Evolutionary conservation across 1,140 invertebrate species (phyloP).

Genomic region (Samia ricini): DNA sequence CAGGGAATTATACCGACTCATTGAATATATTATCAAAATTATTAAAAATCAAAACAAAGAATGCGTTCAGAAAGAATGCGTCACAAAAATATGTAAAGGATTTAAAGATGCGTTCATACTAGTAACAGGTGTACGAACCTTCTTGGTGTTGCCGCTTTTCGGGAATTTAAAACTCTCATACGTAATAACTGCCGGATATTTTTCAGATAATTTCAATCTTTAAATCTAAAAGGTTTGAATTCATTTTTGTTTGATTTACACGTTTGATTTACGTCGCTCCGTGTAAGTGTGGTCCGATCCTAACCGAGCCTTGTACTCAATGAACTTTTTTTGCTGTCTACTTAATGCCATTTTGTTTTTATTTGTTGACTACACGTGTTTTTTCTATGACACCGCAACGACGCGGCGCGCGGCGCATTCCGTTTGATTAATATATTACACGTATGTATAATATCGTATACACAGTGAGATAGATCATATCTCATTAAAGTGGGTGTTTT

Average conservation of each 20-base stretch:
- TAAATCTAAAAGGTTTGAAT: not conserved
- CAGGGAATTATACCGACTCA: no score
- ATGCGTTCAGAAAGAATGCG: slow-evolving; percentile 13
- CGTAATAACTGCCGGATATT: not conserved
- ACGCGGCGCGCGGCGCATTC: slow-evolving; percentile 62
- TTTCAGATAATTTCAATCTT: not conserved
- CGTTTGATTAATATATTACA: slow-evolving; percentile 50
- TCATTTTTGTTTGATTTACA: not conserved
- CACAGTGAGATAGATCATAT: slow-evolving; percentile 40
- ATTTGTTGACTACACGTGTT: slow-evolving; percentile 58
- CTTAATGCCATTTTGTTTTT: slow-evolving; percentile 71
- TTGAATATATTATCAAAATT: no score
- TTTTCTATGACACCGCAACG: slow-evolving; percentile 37
- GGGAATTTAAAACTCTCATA: not conserved
- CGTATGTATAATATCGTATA: not conserved
- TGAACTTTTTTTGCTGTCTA: slow-evolving; percentile 32
- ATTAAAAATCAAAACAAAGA: slow-evolving; percentile 14
- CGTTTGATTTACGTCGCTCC: not conserved
- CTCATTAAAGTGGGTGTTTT: slow-evolving; percentile 65
- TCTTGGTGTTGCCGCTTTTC: slow-evolving; percentile 4
- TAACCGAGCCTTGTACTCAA: slow-evolving; percentile 9
- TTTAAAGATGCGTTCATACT: slow-evolving; percentile 7
- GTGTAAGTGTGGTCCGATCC: not conserved
- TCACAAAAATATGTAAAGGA: slow-evolving; percentile 11
- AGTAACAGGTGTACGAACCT: slow-evolving; percentile 11